Percentiles rank a stretch among this genome's conserved stretches.
These are phyloP conservation scores for Chrysocyon brachyurus DNA, from an alignment of 2,797 vertebrate genomes.

Conservation along the genomic window DNA sequence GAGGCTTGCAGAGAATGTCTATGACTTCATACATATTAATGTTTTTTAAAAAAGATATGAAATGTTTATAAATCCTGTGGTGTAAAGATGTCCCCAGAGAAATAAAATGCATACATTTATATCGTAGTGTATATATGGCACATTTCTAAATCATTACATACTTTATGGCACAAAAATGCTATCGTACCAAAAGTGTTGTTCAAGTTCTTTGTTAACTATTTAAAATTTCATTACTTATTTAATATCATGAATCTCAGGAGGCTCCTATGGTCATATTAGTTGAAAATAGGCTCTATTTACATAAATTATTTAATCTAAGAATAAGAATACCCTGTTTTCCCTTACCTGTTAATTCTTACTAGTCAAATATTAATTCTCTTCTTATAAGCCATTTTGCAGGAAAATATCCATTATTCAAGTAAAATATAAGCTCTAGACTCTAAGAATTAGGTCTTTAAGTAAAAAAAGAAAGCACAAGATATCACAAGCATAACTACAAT, in stretches of 20 bases:
- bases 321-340: constrained; percentile 84
- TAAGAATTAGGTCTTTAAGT: constrained; percentile 79
- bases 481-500: constrained; percentile 38
- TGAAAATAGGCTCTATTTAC: constrained; percentile 72
- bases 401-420: constrained; percentile 82
- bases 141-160: constrained; percentile 63
- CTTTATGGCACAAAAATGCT: constrained; percentile 60
- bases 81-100: constrained; percentile 63
- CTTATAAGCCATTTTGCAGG: constrained; percentile 73
- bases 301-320: constrained; percentile 75
- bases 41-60: constrained; percentile 38
- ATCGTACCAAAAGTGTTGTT: constrained; percentile 63
- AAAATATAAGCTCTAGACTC: constrained; percentile 76
- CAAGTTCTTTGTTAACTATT: constrained; percentile 70
- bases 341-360: constrained; percentile 75
- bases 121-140: constrained; percentile 69
- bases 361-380: constrained; percentile 77
- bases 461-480: constrained; percentile 51
- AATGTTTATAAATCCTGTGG: constrained; percentile 66
- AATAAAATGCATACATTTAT: constrained; percentile 43
- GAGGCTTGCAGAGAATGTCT: constrained; percentile 54
- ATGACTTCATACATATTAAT: constrained; percentile 59
- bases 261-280: constrained; percentile 62
- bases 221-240: constrained; percentile 72
- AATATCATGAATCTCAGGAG: constrained; percentile 72